phyloP scores from a whole-genome alignment of 2,888 invertebrate species.

The Odiellus spinosus region DNA sequence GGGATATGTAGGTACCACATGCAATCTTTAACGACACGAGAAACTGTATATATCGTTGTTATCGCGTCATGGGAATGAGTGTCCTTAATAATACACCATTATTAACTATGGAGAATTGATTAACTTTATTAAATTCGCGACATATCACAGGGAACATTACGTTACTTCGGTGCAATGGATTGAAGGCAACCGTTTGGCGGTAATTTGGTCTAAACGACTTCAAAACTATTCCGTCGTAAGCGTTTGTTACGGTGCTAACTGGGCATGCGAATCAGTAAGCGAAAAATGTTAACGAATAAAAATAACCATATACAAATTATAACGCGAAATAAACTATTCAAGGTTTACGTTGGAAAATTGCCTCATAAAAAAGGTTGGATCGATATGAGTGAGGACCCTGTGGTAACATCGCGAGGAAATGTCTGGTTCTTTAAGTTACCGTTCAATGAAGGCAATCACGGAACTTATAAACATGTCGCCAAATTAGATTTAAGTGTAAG shows the following conservation, averaged over 20 bases:
- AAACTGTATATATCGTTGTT: too few species aligned
- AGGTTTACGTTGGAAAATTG: constrained; percentile 14
- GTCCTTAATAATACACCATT: too few species aligned
- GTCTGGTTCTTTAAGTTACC: constrained; percentile 13
- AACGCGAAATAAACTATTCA: not conserved
- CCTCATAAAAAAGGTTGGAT: constrained; percentile 18
- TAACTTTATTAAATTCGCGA: too few species aligned
- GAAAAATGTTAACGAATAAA: not conserved
- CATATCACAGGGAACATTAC: constrained; percentile 65
- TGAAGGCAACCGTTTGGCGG: constrained; percentile 64
- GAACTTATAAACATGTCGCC: constrained; percentile 29
- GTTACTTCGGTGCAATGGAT: constrained; percentile 83
- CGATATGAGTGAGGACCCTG: constrained; percentile 14
- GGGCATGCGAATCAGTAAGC: constrained; percentile 17
- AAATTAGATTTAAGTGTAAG: not conserved
- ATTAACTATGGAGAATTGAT: too few species aligned
- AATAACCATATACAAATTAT: too few species aligned
- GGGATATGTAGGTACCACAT: too few species aligned
- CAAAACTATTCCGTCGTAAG: constrained; percentile 19
- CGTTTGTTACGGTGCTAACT: constrained; percentile 13
- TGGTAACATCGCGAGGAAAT: constrained; percentile 8
- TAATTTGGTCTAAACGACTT: constrained; percentile 29
- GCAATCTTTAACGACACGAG: too few species aligned
- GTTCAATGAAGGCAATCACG: constrained; percentile 23
- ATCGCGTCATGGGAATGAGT: too few species aligned